Base-by-base conservation (phyloP, 2,797 vertebrate species). In the Notolepis coatsorum region DNA sequence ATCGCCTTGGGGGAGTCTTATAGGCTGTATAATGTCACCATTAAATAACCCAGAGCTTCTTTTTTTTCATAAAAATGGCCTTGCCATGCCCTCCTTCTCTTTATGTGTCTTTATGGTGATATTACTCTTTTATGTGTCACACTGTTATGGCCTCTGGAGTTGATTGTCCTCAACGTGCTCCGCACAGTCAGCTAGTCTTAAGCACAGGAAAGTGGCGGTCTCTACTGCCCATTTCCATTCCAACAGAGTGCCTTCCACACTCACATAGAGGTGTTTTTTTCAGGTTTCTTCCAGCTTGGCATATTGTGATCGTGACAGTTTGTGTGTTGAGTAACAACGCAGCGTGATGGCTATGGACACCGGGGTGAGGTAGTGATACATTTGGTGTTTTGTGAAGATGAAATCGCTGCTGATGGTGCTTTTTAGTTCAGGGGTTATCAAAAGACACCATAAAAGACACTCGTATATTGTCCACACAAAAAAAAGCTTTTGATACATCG, bases 101-200 rank as follows among this genome's bases (percentile, higher is more conserved):
- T 69, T 65, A 58, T 74, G 66, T 65, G 53, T 80, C 42, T 58
- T 48, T 38, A 63, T 50, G 66, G 59, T 49, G 70, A 49, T 58
- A 81, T 82, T 75, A 68, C 71, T 84, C 71, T 75, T 30, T 46
- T 61, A 53, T 57, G 48, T 53, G 79, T 79, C 75, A 67, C 63
- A 63, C 61, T 66, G 73, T 77, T 69, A 46, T 56, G 63, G 58
- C 68, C n/a, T 71, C 38, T 52, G 52, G 59, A 76, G 69, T 67
- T 75, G 77, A 84, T 78, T 84, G 81, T 81, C 77, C n/a, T 79
- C 77, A 75, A 69, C 51, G 45, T 72, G 70, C 38, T 54, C 33
- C 33, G 53, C 71, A 65, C 78, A 77, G 79, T 71, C 69, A 52
- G 76, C 66, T 21, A 3, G 57, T 73, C 61, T 49, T 73, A 66